Evolutionary conservation across 1,140 invertebrate species (phyloP), one percentile per base, ranked within the genome.

Genomic region (Cataglyphis hispanica): DNA sequence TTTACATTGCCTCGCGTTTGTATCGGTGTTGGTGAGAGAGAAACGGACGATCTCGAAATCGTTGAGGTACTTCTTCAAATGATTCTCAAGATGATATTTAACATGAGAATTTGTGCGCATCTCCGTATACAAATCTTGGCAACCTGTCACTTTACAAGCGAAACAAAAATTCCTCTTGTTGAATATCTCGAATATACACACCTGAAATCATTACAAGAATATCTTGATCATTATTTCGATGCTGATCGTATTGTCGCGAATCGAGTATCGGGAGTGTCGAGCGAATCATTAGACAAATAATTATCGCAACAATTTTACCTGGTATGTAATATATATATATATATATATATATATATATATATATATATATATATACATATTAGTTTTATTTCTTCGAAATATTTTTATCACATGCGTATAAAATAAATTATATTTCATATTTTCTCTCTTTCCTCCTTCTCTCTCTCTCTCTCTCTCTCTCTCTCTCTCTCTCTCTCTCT

Each of bases 311-410:
- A 31, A 56, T 72, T n/a, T n/a, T 56, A 27, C 56, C 22, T 8
- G 69, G 69, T 72, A 72, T 56, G 69, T 72, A 72, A 72, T 31
- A 31, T 31, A 31, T 31, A 31, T n/a, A n/a, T n/a, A n/a, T n/a
- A n/a, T n/a, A n/a, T n/a, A n/a, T n/a, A n/a, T n/a, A n/a, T n/a
- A n/a, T n/a, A n/a, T n/a, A n/a, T n/a, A n/a, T n/a, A n/a, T n/a
- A n/a, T n/a, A n/a, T n/a, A n/a, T n/a, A n/a, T n/a, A n/a, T n/a
- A n/a, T n/a, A n/a, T n/a, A n/a, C n/a, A n/a, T n/a, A n/a, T n/a
- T n/a, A 34, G 31, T 72, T 50, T 50, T n/a, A 37, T 56, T 8
- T 43, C 64, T 53, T 3, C 11, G 16, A 22, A 50, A 27, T 56
- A 72, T 56, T 72, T 50, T 56, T 50, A 50, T 50, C 46, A 16